A percentile compares a stretch with the other conserved stretches of the same genome.
phyloP scores from a whole-genome alignment of 2,888 invertebrate species.

The Cephus pulcher region DNA sequence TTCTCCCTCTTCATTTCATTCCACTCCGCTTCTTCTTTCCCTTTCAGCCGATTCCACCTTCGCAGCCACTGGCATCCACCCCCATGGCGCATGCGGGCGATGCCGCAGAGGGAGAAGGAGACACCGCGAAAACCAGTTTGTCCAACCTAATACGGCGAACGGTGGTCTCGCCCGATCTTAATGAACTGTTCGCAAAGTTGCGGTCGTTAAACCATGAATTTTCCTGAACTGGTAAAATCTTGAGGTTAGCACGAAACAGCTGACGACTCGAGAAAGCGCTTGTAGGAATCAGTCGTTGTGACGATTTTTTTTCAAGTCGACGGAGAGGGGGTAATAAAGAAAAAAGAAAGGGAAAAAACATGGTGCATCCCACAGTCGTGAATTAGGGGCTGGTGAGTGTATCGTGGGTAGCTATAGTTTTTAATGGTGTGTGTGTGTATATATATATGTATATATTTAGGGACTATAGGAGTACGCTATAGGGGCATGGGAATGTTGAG shows the following conservation, averaged over 20 bases:
- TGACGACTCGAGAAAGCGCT: background rate
- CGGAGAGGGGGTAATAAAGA: background rate
- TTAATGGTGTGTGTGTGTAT: background rate
- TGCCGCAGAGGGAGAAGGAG: slow-evolving; percentile 31
- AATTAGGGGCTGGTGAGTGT: background rate
- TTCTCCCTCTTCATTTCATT: background rate
- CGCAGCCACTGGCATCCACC: background rate
- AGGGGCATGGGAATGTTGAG: background rate
- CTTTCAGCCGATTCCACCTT: background rate
- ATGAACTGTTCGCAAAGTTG: slow-evolving; percentile 40
- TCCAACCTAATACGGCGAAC: slow-evolving; percentile 45
- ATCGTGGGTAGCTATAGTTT: background rate
- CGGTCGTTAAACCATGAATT: background rate
- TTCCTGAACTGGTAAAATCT: background rate
- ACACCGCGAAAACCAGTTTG: slow-evolving; percentile 57
- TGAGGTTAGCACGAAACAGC: background rate
- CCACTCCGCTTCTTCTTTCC: background rate
- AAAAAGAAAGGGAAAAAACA: background rate
- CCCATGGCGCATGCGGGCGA: slow-evolving; percentile 12
- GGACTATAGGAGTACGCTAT: background rate
- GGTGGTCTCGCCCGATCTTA: slow-evolving; percentile 40
- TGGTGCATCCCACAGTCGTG: background rate
- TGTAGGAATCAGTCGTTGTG: background rate
- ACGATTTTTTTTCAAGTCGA: background rate
- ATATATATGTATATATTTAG: background rate